Conservation (phyloP, 2,888 invertebrate genomes). For the Drosophila colorata region DNA sequence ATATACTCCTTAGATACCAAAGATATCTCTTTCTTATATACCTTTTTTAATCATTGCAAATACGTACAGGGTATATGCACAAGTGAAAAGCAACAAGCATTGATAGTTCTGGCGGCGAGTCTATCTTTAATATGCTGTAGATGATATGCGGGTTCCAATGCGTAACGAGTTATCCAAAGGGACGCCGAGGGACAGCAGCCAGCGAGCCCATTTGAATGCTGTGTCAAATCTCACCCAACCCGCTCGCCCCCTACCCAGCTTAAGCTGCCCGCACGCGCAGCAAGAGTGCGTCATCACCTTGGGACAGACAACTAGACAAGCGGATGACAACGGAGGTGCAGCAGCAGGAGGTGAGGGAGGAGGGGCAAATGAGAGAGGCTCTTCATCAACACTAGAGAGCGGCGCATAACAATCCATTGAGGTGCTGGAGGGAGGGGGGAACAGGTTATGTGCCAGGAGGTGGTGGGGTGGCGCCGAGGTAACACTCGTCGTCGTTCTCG, state of each 20-base stretch:
- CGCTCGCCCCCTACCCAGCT: background rate
- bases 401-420: constrained; percentile 40
- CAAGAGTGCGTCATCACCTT: constrained; percentile 60
- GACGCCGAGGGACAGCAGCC: constrained; percentile 5
- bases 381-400: constrained; percentile 58
- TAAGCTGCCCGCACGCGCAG: constrained; percentile 28
- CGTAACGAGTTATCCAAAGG: constrained; percentile 31
- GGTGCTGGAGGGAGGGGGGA: constrained; percentile 4
- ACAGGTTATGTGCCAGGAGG: constrained; percentile 23
- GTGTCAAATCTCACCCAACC: no score
- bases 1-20: no score
- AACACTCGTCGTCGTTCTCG: constrained; percentile 19
- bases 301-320: constrained; percentile 33
- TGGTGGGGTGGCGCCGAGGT: background rate
- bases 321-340: constrained; percentile 23
- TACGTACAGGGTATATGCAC: constrained; percentile 3
- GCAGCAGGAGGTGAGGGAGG: background rate
- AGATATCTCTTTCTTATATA: no score
- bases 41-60: background rate
- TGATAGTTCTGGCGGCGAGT: constrained; percentile 12
- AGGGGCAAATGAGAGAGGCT: constrained; percentile 5
- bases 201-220: no score
- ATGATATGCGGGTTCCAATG: constrained; percentile 41
- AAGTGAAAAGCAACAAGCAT: constrained; percentile 9
- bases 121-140: constrained; percentile 20